A percentile compares a stretch with the other conserved stretches of the same genome.
phyloP scores from a whole-genome alignment of 1,140 invertebrate genomes.

The Gryon sp. region DNA sequence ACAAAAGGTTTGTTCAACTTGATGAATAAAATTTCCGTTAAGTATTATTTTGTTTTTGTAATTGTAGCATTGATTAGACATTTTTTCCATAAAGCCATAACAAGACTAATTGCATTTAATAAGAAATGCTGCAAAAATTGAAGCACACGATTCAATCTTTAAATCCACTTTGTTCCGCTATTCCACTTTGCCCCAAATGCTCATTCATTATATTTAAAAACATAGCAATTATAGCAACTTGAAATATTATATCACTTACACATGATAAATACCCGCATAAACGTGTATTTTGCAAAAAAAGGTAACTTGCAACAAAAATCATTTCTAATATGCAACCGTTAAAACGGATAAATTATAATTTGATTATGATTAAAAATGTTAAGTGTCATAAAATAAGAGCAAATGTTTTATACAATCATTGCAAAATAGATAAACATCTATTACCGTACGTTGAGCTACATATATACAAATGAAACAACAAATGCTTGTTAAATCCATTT shows the following conservation, averaged over 20 bases:
- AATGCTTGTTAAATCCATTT: conserved; percentile 1
- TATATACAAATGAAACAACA: conserved; percentile 16
- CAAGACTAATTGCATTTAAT: not conserved
- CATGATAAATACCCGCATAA: conserved; percentile 11
- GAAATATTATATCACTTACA: conserved; percentile 7
- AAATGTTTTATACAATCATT: conserved; percentile 7
- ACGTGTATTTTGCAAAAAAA: not conserved
- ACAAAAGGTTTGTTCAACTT: not conserved
- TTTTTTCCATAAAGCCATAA: not conserved
- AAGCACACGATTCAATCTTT: conserved; percentile 16
- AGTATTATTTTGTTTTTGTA: not conserved
- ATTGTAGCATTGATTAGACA: not conserved
- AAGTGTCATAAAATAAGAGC: not conserved
- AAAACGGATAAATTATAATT: not conserved
- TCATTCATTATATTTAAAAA: conserved; percentile 12
- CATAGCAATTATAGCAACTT: conserved; percentile 16
- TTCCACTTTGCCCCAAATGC: conserved; percentile 29
- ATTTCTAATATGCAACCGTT: not conserved
- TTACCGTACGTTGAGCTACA: conserved; percentile 16
- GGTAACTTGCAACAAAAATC: not conserved
- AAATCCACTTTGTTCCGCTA: conserved; percentile 36
- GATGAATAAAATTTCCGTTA: conserved; percentile 2
- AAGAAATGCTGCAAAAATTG: not conserved
- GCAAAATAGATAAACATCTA: conserved; percentile 13
- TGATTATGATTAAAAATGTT: not conserved